Conservation (phyloP, 2,888 invertebrate species). For the Scaptomyza polygonia region DNA sequence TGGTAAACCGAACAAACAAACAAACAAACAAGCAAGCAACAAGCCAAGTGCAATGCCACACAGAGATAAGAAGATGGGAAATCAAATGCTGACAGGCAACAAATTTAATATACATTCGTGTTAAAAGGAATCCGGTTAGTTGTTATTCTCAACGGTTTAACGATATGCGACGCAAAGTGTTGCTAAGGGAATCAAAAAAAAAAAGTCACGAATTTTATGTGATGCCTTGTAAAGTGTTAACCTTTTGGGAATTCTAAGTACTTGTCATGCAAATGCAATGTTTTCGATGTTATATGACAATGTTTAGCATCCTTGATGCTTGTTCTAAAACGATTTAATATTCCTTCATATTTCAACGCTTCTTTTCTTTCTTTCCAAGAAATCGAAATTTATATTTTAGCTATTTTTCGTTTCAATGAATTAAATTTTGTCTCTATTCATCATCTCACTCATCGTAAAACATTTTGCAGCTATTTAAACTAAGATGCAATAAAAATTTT, state of each 20-base stretch:
- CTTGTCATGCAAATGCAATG: neutral
- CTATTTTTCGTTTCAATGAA: neutral
- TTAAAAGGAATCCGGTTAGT: neutral
- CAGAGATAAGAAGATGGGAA: conserved; percentile 1
- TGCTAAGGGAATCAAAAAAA: neutral
- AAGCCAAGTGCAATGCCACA: conserved; percentile 6
- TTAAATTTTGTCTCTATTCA: no score
- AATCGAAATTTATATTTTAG: no score
- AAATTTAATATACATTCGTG: conserved; percentile 5
- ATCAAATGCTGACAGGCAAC: conserved; percentile 5
- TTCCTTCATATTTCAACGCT: neutral
- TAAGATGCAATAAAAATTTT: neutral
- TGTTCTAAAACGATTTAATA: no score
- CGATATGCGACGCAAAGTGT: neutral
- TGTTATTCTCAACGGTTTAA: neutral
- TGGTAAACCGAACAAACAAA: neutral
- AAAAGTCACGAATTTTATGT: neutral
- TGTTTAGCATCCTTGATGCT: neutral
- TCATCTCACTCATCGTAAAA: no score
- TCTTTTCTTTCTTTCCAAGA: neutral
- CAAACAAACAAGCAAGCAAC: neutral
- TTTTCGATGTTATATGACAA: neutral
- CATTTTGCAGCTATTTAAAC: neutral
- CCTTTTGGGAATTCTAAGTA: neutral
- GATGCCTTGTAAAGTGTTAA: neutral